Evolutionary conservation across 2,797 vertebrate species (phyloP).

Genomic region (Merluccius polli): DNA sequence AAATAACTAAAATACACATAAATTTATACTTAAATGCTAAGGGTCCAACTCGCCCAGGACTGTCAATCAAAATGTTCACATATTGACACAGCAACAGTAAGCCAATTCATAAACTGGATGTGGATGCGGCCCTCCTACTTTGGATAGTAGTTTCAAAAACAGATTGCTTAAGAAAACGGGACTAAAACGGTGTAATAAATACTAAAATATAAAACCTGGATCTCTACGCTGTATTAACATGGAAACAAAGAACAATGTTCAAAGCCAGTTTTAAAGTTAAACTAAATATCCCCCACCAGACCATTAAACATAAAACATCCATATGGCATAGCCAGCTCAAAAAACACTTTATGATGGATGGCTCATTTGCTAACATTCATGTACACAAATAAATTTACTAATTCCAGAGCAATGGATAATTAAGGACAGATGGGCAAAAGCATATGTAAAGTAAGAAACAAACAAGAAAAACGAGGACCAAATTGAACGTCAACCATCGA

Average conservation of each 20-base stretch:
- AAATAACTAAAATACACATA: slow-evolving; percentile 18
- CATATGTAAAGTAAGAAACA: slow-evolving; percentile 3
- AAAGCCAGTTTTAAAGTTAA: not conserved
- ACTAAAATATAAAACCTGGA: slow-evolving; percentile 49
- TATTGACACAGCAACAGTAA: slow-evolving; percentile 1
- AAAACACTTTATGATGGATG: slow-evolving; percentile 9
- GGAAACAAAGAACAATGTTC: not conserved
- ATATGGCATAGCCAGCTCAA: not conserved
- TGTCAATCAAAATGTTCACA: slow-evolving; percentile 12
- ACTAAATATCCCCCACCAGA: not conserved
- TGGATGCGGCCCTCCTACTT: not conserved
- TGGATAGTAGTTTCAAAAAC: not conserved
- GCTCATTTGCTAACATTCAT: slow-evolving; percentile 11
- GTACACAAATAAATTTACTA: not conserved
- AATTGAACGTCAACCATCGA: slow-evolving; percentile 13
- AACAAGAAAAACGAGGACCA: not conserved
- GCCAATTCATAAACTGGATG: slow-evolving; percentile 9
- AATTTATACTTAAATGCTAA: not conserved
- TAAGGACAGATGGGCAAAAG: slow-evolving; percentile 2
- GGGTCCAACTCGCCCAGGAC: slow-evolving; percentile 5
- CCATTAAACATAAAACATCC: not conserved
- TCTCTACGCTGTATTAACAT: not conserved
- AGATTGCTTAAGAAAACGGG: slow-evolving; percentile 20
- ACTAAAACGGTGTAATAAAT: slow-evolving; percentile 60
- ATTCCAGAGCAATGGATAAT: slow-evolving; percentile 6